Evolutionary conservation across 2,888 invertebrate species (phyloP).

Genomic region (Aporophyla nigra): DNA sequence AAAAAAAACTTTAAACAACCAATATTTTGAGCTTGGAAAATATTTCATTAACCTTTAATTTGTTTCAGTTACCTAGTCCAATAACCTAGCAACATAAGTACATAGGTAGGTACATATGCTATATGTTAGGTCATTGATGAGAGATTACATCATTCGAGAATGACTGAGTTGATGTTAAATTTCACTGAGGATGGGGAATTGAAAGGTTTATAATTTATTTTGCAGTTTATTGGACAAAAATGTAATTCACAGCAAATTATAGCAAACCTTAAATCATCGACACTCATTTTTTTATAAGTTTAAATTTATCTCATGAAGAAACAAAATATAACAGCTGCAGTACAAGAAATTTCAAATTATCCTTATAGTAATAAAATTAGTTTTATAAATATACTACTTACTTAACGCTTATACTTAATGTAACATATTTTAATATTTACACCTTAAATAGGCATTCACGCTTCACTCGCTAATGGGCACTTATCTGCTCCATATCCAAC

Average conservation of each 20-base stretch:
- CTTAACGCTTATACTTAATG: neutral
- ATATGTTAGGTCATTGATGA: neutral
- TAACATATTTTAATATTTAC: neutral
- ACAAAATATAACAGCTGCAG: neutral
- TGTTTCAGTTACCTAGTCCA: neutral
- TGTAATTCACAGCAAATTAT: neutral
- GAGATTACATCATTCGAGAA: neutral
- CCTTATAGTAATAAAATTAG: neutral
- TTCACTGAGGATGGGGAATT: neutral
- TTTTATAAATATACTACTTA: neutral
- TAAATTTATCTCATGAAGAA: neutral
- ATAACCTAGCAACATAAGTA: too few relatives aligned
- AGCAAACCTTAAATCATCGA: neutral
- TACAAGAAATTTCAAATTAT: neutral
- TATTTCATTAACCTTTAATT: neutral
- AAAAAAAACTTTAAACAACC: neutral
- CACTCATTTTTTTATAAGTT: neutral
- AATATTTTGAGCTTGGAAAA: neutral
- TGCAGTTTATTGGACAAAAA: neutral
- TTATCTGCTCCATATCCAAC: slow-evolving; percentile 41
- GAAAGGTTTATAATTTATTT: neutral
- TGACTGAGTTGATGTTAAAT: neutral
- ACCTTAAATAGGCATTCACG: neutral
- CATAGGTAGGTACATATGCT: neutral
- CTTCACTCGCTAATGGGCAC: too few relatives aligned